Evolutionary conservation across 2,113 vertebrate species (phyloP).

Genomic region (Quiscalus mexicanus): DNA sequence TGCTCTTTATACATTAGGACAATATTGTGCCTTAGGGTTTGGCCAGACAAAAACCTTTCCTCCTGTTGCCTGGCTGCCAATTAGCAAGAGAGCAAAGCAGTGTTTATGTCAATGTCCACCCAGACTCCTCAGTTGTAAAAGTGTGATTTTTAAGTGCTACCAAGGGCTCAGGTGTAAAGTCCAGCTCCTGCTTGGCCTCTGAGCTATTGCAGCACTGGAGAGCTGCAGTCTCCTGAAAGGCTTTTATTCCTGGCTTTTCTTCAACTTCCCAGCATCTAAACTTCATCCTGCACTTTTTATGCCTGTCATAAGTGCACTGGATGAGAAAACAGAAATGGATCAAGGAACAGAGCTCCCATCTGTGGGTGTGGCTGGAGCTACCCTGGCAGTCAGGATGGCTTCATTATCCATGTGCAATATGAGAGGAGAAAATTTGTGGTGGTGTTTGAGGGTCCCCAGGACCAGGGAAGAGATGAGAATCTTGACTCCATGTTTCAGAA

Average conservation of each 20-base stretch:
- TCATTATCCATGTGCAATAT: rapidly evolving
- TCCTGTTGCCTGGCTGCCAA: neutral
- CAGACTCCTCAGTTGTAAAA: neutral
- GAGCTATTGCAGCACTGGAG: neutral
- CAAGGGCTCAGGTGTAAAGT: neutral
- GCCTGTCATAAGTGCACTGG: rapidly evolving
- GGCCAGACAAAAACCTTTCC: neutral
- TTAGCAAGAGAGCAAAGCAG: neutral
- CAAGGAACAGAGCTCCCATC: neutral
- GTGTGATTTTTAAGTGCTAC: neutral
- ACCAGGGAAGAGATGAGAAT: too few relatives aligned
- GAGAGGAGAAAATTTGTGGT: neutral
- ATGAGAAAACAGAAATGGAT: neutral
- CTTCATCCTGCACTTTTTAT: neutral
- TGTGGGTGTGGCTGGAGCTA: neutral
- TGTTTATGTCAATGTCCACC: neutral
- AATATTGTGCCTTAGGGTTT: neutral
- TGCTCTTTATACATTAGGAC: neutral
- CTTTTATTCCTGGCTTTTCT: neutral
- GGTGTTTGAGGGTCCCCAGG: too few relatives aligned
- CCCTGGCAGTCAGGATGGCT: neutral
- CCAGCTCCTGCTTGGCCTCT: neutral
- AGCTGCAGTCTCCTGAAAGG: neutral
- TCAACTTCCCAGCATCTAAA: neutral
- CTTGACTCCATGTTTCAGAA: too few relatives aligned